These are phyloP conservation scores for Neoarius graeffei DNA, from an alignment of 2,113 vertebrate species.

Conservation along the genomic window DNA sequence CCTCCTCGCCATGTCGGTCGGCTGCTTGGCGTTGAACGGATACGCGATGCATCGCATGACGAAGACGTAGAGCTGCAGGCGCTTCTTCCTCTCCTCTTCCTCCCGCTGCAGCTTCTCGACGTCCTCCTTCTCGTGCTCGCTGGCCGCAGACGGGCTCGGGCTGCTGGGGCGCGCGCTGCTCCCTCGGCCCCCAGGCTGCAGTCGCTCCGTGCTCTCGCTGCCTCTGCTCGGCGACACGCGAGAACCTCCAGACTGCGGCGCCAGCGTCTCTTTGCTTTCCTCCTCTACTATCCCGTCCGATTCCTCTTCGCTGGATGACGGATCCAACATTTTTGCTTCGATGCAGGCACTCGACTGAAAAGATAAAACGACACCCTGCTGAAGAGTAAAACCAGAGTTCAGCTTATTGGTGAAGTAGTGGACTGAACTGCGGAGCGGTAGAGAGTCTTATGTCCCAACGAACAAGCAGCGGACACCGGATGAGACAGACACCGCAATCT, in stretches of 20 bases:
- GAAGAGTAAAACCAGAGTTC: not conserved
- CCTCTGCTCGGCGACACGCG: slow-evolving; percentile 88
- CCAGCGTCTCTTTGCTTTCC: slow-evolving; percentile 87
- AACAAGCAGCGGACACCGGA: slow-evolving; percentile 64
- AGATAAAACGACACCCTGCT: not conserved
- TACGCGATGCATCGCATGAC: slow-evolving; percentile 96
- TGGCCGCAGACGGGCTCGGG: slow-evolving; percentile 88
- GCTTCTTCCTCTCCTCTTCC: slow-evolving; percentile 94
- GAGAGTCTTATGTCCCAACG: slow-evolving; percentile 61
- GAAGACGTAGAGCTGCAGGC: slow-evolving; percentile 96
- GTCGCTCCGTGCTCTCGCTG: slow-evolving; percentile 83
- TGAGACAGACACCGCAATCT: slow-evolving; percentile 68
- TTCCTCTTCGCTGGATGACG: slow-evolving; percentile 95
- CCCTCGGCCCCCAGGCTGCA: slow-evolving; percentile 79
- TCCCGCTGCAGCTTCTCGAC: slow-evolving; percentile 92
- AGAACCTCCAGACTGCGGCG: slow-evolving; percentile 78
- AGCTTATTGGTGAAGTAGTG: not conserved
- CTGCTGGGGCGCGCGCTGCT: slow-evolving; percentile 81
- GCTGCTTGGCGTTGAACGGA: slow-evolving; percentile 97
- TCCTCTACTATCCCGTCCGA: slow-evolving; percentile 92
- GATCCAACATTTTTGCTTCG: slow-evolving; percentile 83
- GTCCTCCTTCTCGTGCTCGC: slow-evolving; percentile 95
- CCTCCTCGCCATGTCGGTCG: slow-evolving; percentile 96
- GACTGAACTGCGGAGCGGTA: not conserved
- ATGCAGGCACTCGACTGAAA: not conserved